A percentile compares a stretch with the other conserved stretches of the same genome.
These are phyloP conservation scores for Schizotus pectinicornis DNA, from an alignment of 2,888 invertebrate species.

Conservation along the genomic window DNA sequence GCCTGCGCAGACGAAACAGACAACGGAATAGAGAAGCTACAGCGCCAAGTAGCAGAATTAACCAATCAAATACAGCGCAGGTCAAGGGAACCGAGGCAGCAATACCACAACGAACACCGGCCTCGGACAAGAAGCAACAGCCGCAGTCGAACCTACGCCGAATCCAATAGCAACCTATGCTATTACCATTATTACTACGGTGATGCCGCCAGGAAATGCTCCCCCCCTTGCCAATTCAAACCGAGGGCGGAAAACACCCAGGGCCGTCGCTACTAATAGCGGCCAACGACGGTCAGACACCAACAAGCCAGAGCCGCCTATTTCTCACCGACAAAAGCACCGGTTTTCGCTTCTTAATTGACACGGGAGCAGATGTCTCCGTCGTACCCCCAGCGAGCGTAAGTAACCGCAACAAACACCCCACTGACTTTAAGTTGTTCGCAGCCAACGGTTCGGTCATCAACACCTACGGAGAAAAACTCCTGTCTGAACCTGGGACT, in stretches of 20 bases:
- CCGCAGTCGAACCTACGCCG: too few species aligned
- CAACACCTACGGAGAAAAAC: constrained; percentile 1
- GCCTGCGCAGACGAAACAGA: too few species aligned
- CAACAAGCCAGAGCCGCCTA: constrained; percentile 9
- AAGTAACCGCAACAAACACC: not conserved
- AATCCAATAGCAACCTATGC: not conserved
- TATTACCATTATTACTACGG: constrained; percentile 11
- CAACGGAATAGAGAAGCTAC: too few species aligned
- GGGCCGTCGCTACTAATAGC: constrained; percentile 6
- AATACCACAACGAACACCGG: too few species aligned
- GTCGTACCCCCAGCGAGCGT: constrained; percentile 9
- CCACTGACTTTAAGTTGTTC: not conserved
- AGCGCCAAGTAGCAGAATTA: too few species aligned
- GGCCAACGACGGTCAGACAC: constrained; percentile 12
- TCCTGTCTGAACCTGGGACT: not conserved
- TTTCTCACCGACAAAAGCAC: constrained; percentile 8
- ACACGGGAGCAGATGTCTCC: constrained; percentile 22
- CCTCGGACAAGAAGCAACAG: too few species aligned
- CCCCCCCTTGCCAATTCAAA: not conserved
- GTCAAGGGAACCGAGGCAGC: too few species aligned
- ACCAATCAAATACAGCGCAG: too few species aligned
- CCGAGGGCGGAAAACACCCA: constrained; percentile 16
- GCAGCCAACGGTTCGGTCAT: constrained; percentile 2
- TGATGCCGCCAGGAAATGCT: constrained; percentile 11
- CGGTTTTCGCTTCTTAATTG: constrained; percentile 13